These are phyloP conservation scores for Cantharis lateralis DNA, from an alignment of 2,888 invertebrate species.

Conservation along the genomic window DNA sequence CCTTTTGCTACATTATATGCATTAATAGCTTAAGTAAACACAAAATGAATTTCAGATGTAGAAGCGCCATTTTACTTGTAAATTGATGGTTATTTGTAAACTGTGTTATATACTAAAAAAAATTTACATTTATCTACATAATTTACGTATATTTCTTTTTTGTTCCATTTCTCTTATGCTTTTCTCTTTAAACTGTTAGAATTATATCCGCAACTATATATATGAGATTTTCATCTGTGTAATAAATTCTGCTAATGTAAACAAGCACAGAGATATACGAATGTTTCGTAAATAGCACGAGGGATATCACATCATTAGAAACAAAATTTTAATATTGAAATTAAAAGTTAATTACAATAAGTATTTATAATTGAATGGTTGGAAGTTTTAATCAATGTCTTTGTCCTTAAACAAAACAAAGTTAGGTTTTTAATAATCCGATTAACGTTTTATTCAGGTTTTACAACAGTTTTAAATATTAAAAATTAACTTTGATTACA, in stretches of 20 bases:
- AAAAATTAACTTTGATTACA: not conserved
- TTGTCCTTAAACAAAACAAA: not conserved
- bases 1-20: not conserved
- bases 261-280: not conserved
- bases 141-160: conserved; percentile 9
- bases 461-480: not conserved
- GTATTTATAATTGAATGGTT: not conserved
- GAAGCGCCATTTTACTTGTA: not conserved
- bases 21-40: not conserved
- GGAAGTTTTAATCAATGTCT: not conserved
- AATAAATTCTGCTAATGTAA: conserved; percentile 14
- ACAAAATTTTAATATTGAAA: not conserved
- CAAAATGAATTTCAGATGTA: not conserved
- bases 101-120: not conserved
- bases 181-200: conserved; percentile 4
- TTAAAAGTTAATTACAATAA: no score
- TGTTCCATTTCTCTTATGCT: conserved; percentile 4
- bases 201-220: conserved; percentile 8
- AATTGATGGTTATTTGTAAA: not conserved
- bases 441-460: not conserved
- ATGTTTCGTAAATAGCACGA: not conserved
- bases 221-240: conserved; percentile 17
- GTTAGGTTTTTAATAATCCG: not conserved
- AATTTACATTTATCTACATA: conserved; percentile 4
- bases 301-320: not conserved